A percentile compares a stretch with the other conserved stretches of the same genome.
These are phyloP conservation scores for Channallabes apus DNA, from an alignment of 2,797 vertebrate genomes.

Conservation along the genomic window DNA sequence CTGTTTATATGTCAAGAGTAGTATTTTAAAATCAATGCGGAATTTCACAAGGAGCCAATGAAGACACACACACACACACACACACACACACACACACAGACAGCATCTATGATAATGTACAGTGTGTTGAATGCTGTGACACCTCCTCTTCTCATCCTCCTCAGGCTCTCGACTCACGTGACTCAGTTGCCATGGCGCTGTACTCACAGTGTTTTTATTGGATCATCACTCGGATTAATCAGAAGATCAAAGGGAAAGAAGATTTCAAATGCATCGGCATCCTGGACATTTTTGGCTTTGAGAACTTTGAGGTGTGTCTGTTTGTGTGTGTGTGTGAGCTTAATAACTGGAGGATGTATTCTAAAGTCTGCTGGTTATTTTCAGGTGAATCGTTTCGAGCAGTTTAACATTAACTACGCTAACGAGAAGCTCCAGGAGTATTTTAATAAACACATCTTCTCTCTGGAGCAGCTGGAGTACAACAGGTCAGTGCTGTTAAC, in stretches of 20 bases:
- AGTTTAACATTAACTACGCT: constrained; percentile 92
- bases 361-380: constrained; percentile 1
- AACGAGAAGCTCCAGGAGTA: constrained; percentile 93
- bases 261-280: constrained; percentile 93
- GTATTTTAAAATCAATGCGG: no score
- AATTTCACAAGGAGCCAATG: no score
- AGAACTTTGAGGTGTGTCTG: constrained; percentile 86
- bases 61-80: constrained; percentile 14
- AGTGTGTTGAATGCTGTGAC: not conserved
- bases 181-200: constrained; percentile 89
- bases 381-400: constrained; percentile 86
- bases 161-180: constrained; percentile 87
- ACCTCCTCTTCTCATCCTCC: constrained; percentile 6
- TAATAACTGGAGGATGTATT: not conserved
- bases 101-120: not conserved
- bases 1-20: no score
- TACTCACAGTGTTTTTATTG: constrained; percentile 92
- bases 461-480: constrained; percentile 89
- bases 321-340: constrained; percentile 61
- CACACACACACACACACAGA: not conserved
- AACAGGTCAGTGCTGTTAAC: no score
- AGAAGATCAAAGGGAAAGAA: constrained; percentile 87
- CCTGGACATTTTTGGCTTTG: constrained; percentile 92
- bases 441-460: constrained; percentile 95
- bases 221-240: constrained; percentile 89